Evolutionary conservation across 2,113 vertebrate genomes (phyloP), one percentile per base, ranked within the genome.

Genomic region (Anser brachyrhynchus): DNA sequence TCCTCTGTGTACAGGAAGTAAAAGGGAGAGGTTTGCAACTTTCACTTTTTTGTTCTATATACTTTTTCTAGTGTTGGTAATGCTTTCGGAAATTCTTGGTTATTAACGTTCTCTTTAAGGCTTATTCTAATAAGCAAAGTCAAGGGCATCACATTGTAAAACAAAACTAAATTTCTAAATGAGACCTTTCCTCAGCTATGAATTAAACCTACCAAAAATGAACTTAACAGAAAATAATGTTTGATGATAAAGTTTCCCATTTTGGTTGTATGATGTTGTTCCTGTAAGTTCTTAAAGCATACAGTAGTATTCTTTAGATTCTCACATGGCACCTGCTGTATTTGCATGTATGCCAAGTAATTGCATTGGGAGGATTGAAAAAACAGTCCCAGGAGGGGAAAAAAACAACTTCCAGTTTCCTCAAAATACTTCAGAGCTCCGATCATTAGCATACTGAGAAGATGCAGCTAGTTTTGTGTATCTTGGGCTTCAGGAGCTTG

Each of bases 361-460:
- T 74, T 37, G 12, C 44, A 29, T 7, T 29, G 33, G 23, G n/a
- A 54, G 41, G 25, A 28, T 18, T 13, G 59, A 46, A 61, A 69
- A 62, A 86, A 31, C 35, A 51, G 26, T n/a, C 22, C 19, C 22
- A 5, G 5, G 23, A 25, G 57, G 29, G 46, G 20, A 49, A 49
- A 44, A 44, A 46, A 77, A 61, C 3, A 2, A 15, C 33, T 39
- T 52, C 35, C 5, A 19, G 20, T 61, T 72, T 44, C 55, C 26
- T 62, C 67, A 39, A 19, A 20, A 37, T 51, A 44, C 58, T 55
- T 81, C 44, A 29, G 54, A n/a, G 26, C 41, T 33, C 11, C 39
- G 7, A 0, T 29, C 0, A 0, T 43, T 6, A 29, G n/a, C 7
- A 35, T 54, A 5, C 26, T 26, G 43, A 73, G 29, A 31, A 91